Percentiles rank a stretch among this genome's conserved stretches.
Evolutionary conservation across 2,888 invertebrate genomes (phyloP).

Genomic region (Acronicta psi): DNA sequence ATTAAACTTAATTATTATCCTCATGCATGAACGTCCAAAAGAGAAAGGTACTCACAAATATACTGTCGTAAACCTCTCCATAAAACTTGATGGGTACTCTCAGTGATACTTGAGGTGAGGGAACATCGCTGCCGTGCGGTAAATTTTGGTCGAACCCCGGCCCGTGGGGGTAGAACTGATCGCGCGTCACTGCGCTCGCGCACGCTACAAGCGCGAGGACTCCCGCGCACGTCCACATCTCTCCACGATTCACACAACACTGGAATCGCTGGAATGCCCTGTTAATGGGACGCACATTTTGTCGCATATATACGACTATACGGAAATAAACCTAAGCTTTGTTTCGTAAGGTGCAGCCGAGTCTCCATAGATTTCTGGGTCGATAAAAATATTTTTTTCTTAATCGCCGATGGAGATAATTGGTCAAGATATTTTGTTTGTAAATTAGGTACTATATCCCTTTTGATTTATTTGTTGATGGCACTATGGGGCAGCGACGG

Average conservation of each 20-base stretch:
- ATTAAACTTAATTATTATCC: no score
- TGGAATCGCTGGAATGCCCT: slow-evolving; percentile 61
- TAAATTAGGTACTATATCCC: slow-evolving; percentile 14
- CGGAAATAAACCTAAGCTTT: slow-evolving; percentile 56
- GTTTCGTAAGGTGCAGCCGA: slow-evolving; percentile 52
- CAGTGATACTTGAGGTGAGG: slow-evolving; percentile 91
- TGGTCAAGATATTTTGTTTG: slow-evolving; percentile 28
- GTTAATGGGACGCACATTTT: slow-evolving; percentile 49
- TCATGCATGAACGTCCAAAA: not conserved
- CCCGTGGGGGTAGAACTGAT: slow-evolving; percentile 90
- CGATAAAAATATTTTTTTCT: slow-evolving; percentile 40
- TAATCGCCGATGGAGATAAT: slow-evolving; percentile 25
- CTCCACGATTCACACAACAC: slow-evolving; percentile 64
- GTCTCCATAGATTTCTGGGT: slow-evolving; percentile 39
- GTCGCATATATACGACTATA: slow-evolving; percentile 43
- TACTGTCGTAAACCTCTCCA: slow-evolving; percentile 92
- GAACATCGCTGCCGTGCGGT: slow-evolving; percentile 89
- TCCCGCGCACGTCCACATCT: slow-evolving; percentile 83
- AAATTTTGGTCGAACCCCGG: slow-evolving; percentile 86
- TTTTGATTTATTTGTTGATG: slow-evolving; percentile 8
- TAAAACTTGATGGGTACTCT: slow-evolving; percentile 94
- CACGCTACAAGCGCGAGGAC: slow-evolving; percentile 71
- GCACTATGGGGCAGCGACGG: no score
- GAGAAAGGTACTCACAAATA: slow-evolving; percentile 93
- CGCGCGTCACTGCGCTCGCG: slow-evolving; percentile 82